Percentiles rank a stretch among this genome's conserved stretches.
These are phyloP conservation scores for Phaetusa simplex DNA, from an alignment of 2,113 vertebrate species.

Conservation along the genomic window DNA sequence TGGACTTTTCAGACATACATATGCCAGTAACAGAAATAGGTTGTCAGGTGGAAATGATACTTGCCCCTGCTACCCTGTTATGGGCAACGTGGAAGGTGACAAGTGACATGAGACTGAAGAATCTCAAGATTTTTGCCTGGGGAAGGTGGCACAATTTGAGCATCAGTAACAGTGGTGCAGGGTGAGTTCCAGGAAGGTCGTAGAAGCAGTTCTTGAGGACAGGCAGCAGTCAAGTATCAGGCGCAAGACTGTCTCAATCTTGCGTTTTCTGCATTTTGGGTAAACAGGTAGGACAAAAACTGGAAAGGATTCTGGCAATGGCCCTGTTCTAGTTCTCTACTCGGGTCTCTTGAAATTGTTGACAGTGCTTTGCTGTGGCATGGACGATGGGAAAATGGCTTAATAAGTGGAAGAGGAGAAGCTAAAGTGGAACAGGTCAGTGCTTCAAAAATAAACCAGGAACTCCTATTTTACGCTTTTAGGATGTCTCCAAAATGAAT, in stretches of 20 bases:
- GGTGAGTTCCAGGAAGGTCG: background rate
- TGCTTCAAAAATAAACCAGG: background rate
- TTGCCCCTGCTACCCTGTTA: background rate
- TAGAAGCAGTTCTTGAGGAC: background rate
- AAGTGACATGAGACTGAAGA: background rate
- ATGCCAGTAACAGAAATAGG: background rate
- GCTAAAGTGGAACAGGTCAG: background rate
- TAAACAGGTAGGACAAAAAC: background rate
- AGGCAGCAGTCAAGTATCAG: background rate
- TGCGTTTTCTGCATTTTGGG: background rate
- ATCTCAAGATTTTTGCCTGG: background rate
- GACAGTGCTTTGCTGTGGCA: rapidly evolving
- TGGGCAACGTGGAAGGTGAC: rapidly evolving
- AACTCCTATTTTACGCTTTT: background rate
- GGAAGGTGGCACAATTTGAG: background rate
- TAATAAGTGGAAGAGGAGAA: background rate
- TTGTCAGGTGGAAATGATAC: background rate
- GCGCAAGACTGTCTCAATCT: no score
- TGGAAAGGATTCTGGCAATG: background rate
- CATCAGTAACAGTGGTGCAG: background rate
- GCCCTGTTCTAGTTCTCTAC: background rate
- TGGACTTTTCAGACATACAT: background rate
- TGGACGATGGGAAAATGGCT: background rate
- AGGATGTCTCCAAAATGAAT: background rate
- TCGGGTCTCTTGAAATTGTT: background rate